Conservation (phyloP, 2,113 vertebrate genomes). For the Aplodontia rufa region DNA sequence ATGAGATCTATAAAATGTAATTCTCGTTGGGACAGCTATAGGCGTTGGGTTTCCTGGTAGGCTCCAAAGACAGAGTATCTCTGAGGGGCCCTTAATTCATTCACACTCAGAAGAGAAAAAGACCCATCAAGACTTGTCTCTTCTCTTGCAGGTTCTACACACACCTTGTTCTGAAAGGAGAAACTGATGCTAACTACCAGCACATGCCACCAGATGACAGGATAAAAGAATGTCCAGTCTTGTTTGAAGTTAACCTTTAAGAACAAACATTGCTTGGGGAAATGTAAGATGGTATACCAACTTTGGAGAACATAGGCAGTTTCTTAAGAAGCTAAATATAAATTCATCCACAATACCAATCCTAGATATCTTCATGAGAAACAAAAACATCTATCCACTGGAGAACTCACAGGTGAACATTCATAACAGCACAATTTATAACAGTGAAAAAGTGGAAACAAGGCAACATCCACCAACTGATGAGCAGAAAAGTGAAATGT, state of each 20-base stretch:
- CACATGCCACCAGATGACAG: neutral
- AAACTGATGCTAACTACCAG: neutral
- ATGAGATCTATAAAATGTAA: slow-evolving; percentile 14
- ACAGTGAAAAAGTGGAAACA: neutral
- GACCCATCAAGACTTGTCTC: neutral
- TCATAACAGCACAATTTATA: neutral
- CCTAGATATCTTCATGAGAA: neutral
- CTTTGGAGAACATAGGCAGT: neutral
- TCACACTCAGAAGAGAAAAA: neutral
- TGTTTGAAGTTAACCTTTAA: neutral
- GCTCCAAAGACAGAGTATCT: neutral
- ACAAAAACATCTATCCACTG: neutral
- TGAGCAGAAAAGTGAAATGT: neutral
- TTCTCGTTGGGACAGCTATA: neutral
- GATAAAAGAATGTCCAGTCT: neutral
- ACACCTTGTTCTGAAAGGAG: neutral
- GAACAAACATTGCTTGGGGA: neutral
- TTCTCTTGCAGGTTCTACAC: neutral
- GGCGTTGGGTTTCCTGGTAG: neutral
- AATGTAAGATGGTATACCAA: neutral
- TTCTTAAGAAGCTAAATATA: slow-evolving; percentile 15
- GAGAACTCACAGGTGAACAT: neutral
- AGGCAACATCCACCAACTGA: neutral
- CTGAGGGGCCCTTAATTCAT: neutral
- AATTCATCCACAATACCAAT: neutral